Base-by-base conservation (phyloP, 2,888 invertebrate genomes). In the Pristionchus arcanus region DNA sequence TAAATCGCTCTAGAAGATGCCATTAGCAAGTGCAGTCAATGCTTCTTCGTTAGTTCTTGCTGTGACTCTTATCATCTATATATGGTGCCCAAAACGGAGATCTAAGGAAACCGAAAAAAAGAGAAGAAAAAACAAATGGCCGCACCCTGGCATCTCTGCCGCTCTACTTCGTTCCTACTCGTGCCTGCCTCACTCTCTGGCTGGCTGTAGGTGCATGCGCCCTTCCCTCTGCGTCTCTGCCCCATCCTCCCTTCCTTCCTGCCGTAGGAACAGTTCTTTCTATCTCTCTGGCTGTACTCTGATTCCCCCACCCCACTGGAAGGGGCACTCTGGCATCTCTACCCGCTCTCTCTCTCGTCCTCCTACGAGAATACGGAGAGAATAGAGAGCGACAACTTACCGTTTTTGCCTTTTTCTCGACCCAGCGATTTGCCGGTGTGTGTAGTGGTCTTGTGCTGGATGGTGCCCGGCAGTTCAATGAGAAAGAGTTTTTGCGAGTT, bases 141-240 rank as follows among this genome's bases (percentile, higher is more conserved):
- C 66, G 3, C 0, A 11, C 37, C 5, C 81, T 81, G 81, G 2
- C 49, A 53, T 81, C 81, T 53, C 81, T 81, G 49, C n/a, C 31
- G n/a, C 49, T 81, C 81, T 63, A 9, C 42, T 49, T 49, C 42
- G 42, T 49, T 49, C 42, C 42, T 49, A 1, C 42, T 13, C 42
- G 42, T 37, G n/a, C 71, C 71, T 71, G 28, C 42, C 37, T 81
- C 49, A 16, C 25, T 74, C 34, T 15, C 37, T 49, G 53, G 13
- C 25, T 81, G 53, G 81, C 81, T 42, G 49, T 81, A n/a, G 81
- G 81, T 81, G n/a, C 81, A 49, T 53, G 49, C 81, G 81, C 49
- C 81, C 21, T 19, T 42, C 11, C 16, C 81, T 81, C 81, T 81
- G 81, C 81, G 81, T 81, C 81, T 49, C 81, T 81, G 49, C 81